A percentile compares a stretch with the other conserved stretches of the same genome.
These are phyloP conservation scores for Corynorhinus townsendii DNA, from an alignment of 2,113 vertebrate genomes.

Conservation along the genomic window DNA sequence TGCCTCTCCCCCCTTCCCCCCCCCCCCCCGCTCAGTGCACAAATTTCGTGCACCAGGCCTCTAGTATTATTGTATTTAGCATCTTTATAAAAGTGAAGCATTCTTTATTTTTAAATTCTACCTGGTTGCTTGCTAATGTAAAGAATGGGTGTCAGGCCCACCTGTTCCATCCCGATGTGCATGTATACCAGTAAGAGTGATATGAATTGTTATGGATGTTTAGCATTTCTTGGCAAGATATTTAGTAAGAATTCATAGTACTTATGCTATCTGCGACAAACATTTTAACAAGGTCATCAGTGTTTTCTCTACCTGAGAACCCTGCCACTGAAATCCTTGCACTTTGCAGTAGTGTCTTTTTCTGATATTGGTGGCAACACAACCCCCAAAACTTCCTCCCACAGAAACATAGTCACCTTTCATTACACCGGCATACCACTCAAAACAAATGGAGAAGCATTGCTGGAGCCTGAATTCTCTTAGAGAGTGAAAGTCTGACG, in stretches of 20 bases:
- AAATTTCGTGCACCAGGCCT: too few relatives aligned
- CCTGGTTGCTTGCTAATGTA: not conserved
- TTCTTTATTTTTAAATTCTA: not conserved
- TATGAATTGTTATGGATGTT: not conserved
- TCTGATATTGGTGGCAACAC: not conserved
- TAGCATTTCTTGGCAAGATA: not conserved
- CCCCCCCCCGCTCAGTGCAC: too few relatives aligned
- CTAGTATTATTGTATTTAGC: not conserved
- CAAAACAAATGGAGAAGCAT: not conserved
- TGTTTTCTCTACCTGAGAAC: not conserved
- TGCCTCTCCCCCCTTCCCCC: too few relatives aligned
- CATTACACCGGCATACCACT: not conserved
- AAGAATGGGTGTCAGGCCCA: not conserved
- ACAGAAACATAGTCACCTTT: not conserved
- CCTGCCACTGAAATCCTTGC: not conserved
- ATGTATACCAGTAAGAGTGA: not conserved
- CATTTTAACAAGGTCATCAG: not conserved
- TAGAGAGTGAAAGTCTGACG: not conserved
- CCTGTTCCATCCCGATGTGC: not conserved
- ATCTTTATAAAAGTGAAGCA: constrained; percentile 9
- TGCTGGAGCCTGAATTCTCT: not conserved
- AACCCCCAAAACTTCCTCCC: not conserved
- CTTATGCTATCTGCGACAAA: too few relatives aligned
- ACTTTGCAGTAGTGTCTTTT: not conserved
- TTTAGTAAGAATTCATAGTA: not conserved